Conservation (phyloP, 2,888 invertebrate species). For the Pandemis corylana region DNA sequence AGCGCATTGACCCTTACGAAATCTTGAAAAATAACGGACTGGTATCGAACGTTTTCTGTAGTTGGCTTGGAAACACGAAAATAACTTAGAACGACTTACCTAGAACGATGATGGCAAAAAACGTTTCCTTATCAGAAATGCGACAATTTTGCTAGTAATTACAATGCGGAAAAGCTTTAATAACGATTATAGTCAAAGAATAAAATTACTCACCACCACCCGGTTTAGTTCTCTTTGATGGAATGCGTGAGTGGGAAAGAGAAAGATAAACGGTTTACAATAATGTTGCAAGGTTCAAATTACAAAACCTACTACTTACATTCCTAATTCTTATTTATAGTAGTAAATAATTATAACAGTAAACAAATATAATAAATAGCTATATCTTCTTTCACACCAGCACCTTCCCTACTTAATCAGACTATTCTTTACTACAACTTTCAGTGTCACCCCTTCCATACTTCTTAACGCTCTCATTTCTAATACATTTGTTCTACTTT, state of each 20-base stretch:
- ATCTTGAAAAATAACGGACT: constrained; percentile 82
- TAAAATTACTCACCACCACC: constrained; percentile 72
- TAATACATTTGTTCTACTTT: too few species aligned
- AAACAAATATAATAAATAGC: too few species aligned
- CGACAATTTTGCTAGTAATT: constrained; percentile 10
- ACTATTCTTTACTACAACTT: too few species aligned
- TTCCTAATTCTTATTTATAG: not conserved
- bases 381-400: too few species aligned
- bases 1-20: constrained; percentile 77
- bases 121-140: constrained; percentile 38
- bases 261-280: constrained; percentile 46
- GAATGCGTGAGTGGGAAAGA: constrained; percentile 61
- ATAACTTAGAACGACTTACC: constrained; percentile 49
- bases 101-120: constrained; percentile 37
- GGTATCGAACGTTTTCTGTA: constrained; percentile 40
- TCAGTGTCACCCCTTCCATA: too few species aligned
- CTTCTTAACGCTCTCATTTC: too few species aligned
- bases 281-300: constrained; percentile 48
- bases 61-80: constrained; percentile 25
- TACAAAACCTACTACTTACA: constrained; percentile 10
- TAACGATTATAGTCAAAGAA: constrained; percentile 50
- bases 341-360: too few species aligned
- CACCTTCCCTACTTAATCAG: too few species aligned
- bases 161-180: constrained; percentile 15
- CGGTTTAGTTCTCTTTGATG: constrained; percentile 68